These are phyloP conservation scores for Ophion obscuratus DNA, from an alignment of 2,888 invertebrate species.

Conservation along the genomic window DNA sequence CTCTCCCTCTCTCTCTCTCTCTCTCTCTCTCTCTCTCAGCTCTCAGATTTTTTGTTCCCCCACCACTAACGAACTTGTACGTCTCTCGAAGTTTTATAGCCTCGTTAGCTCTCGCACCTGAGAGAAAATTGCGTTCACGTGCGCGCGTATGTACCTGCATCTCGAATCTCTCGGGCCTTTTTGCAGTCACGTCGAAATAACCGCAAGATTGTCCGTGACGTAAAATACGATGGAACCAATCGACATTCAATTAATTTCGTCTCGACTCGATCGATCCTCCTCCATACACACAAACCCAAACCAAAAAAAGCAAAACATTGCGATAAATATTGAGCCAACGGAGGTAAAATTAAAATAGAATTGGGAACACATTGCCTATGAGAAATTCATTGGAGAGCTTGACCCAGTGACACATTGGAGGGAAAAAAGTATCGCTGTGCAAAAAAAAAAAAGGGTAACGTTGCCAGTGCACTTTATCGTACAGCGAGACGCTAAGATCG, in stretches of 20 bases:
- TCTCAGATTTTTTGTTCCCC: neutral
- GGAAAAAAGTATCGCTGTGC: neutral
- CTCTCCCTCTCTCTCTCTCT: neutral
- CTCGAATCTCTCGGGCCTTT: neutral
- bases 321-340: neutral
- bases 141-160: neutral
- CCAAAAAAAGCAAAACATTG: neutral
- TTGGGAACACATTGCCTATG: conserved; percentile 34
- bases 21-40: neutral
- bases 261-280: neutral
- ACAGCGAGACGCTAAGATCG: neutral
- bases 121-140: conserved; percentile 39
- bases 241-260: neutral
- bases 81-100: conserved; percentile 37
- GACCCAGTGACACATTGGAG: conserved; percentile 53
- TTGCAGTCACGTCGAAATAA: conserved; percentile 32
- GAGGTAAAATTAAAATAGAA: neutral
- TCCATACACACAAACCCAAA: neutral
- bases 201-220: neutral
- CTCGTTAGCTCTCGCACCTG: conserved; percentile 21
- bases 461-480: neutral
- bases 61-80: neutral
- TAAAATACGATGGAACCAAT: neutral
- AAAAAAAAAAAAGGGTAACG: neutral
- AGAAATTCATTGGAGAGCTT: conserved; percentile 45